Evolutionary conservation across 2,888 invertebrate species (phyloP), one percentile per base, ranked within the genome.

Genomic region (Crepidodera aurea): DNA sequence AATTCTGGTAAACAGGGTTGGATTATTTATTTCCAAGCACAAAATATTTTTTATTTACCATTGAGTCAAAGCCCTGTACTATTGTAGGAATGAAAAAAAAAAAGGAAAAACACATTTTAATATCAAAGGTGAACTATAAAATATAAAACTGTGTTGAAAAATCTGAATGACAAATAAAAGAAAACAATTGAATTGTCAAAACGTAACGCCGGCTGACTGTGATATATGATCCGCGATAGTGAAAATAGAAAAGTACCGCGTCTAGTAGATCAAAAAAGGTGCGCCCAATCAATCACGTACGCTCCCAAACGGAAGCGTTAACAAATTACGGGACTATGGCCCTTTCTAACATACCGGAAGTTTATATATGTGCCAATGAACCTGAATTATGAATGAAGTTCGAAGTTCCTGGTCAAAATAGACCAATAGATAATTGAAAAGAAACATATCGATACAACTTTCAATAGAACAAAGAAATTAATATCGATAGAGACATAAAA

Each of bases 241-340:
- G 12, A 29, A 54, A 54, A 37, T 37, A 37, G 25, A 46, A 13
- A n/a, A 48, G 27, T 12, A 15, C 13, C 39, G 27, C 18, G 13
- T 25, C 37, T 48, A 48, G 25, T 57, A 48, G 48, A 57, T 29
- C 54, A 54, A 54, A 48, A 54, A 55, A 71, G 74, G 74, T 69
- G 74, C 65, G 71, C 66, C 64, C 64, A 65, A 74, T 74, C 71
- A 76, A 76, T 75, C 73, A 74, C 69, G 72, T 54, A 58, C 65
- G 60, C 62, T 53, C 65, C 65, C 62, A 60, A 70, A 69, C 73
- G 77, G 77, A 77, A 73, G 72, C 67, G 70, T 67, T 69, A 71
- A 69, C 72, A 73, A 74, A 77, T 72, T 68, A 69, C 69, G 71
- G 67, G 67, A 73, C 71, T 73, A 67, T 68, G 71, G 72, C 73